Conservation (phyloP, 2,888 invertebrate species). For the Belgica antarctica region DNA sequence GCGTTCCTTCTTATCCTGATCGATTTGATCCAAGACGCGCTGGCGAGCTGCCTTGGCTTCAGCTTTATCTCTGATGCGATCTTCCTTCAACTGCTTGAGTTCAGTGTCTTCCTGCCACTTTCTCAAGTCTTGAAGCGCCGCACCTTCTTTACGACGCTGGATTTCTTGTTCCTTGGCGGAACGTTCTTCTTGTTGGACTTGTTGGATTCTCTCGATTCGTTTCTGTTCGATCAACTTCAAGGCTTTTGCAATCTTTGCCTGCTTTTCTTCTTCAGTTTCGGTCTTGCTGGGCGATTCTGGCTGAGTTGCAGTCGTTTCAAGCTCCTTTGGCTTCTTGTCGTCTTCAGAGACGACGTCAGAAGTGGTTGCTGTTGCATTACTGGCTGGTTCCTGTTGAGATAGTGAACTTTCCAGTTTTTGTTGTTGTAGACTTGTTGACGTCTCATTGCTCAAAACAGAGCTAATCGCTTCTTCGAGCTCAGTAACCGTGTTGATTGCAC, state of each 20-base stretch:
- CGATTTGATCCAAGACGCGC: conserved; percentile 77
- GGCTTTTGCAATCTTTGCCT: conserved; percentile 65
- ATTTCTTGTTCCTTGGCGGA: conserved; percentile 65
- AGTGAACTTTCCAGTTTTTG: neutral
- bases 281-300: conserved; percentile 60
- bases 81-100: conserved; percentile 66
- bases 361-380: conserved; percentile 4
- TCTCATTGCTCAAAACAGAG: neutral
- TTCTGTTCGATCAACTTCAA: conserved; percentile 67
- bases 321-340: conserved; percentile 54
- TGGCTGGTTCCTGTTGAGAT: neutral
- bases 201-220: conserved; percentile 56
- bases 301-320: conserved; percentile 60
- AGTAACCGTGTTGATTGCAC: conserved; percentile 59
- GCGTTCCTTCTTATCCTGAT: conserved; percentile 75
- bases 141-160: conserved; percentile 71
- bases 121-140: conserved; percentile 69
- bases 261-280: conserved; percentile 31
- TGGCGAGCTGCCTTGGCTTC: conserved; percentile 74
- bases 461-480: conserved; percentile 64
- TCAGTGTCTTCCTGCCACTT: conserved; percentile 74
- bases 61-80: conserved; percentile 71
- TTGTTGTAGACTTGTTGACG: neutral
- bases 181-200: conserved; percentile 47
- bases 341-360: conserved; percentile 58